These are phyloP conservation scores for Anodontia alba DNA, from an alignment of 2,888 invertebrate genomes.

Conservation along the genomic window DNA sequence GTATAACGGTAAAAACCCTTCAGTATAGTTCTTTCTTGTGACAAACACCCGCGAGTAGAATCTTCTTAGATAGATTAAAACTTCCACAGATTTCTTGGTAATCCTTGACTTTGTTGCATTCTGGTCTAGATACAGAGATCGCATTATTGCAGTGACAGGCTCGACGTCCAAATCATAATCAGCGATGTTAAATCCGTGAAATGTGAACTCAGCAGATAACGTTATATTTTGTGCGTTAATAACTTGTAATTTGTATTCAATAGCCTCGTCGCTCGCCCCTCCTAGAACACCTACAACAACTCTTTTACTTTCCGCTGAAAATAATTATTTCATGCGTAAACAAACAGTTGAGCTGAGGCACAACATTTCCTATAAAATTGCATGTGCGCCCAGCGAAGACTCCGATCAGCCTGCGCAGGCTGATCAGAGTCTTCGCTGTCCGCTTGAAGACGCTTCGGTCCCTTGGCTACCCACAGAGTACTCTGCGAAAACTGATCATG, in stretches of 20 bases:
- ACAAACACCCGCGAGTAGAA: background rate
- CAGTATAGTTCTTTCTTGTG: slow-evolving; percentile 15
- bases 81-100: background rate
- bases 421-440: no score
- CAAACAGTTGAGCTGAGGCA: no score
- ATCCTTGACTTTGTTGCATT: background rate
- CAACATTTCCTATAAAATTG: no score
- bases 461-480: no score
- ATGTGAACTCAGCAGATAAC: background rate
- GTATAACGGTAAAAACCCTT: slow-evolving; percentile 40
- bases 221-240: background rate
- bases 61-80: no score
- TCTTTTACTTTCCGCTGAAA: background rate
- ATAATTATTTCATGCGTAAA: no score
- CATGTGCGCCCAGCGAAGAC: no score
- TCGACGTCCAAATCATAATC: background rate
- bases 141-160: background rate
- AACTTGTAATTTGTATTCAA: background rate
- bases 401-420: no score
- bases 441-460: no score
- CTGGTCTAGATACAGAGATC: background rate
- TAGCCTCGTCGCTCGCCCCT: background rate
- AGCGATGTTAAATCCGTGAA: background rate
- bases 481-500: no score
- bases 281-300: background rate